A percentile compares a stretch with the other conserved stretches of the same genome.
phyloP scores from a whole-genome alignment of 1,140 invertebrate species.

The Drepana arcuata region DNA sequence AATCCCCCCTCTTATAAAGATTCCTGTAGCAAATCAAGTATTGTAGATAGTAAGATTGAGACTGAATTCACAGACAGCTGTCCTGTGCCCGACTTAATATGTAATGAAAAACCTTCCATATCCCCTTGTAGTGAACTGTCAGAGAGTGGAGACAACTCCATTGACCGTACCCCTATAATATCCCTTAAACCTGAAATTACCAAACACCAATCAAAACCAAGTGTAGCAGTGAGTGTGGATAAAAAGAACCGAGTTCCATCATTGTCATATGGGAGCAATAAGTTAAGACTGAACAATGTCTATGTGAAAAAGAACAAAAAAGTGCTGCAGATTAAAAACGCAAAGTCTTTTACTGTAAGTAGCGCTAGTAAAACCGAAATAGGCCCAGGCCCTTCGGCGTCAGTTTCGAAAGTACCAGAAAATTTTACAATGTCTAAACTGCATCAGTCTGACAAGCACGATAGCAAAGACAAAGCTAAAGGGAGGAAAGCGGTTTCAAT shows the following conservation, averaged over 20 bases:
- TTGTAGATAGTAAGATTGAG: slow-evolving; percentile 44
- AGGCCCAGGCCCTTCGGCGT: slow-evolving; percentile 38
- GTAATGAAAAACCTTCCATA: slow-evolving; percentile 67
- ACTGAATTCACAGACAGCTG: slow-evolving; percentile 55
- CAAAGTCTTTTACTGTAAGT: slow-evolving; percentile 24
- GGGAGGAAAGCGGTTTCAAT: slow-evolving; percentile 56
- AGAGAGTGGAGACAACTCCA: slow-evolving; percentile 51
- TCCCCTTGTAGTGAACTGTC: slow-evolving; percentile 67
- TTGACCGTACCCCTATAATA: slow-evolving; percentile 31
- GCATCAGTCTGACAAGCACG: slow-evolving; percentile 30
- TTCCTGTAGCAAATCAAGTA: slow-evolving; percentile 23
- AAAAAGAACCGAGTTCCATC: slow-evolving; percentile 19
- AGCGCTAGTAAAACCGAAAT: slow-evolving; percentile 15
- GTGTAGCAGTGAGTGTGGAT: slow-evolving; percentile 10
- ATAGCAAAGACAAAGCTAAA: slow-evolving; percentile 27
- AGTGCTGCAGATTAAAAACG: slow-evolving; percentile 60
- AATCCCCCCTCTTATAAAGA: slow-evolving; percentile 46
- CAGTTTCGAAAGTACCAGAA: slow-evolving; percentile 30
- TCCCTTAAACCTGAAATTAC: slow-evolving; percentile 30
- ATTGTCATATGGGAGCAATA: slow-evolving; percentile 27
- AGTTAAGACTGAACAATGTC: slow-evolving; percentile 54
- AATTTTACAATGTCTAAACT: slow-evolving; percentile 43
- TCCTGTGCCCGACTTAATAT: slow-evolving; percentile 63
- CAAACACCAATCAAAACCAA: too few species aligned
- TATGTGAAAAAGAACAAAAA: slow-evolving; percentile 67